Evolutionary conservation across 1,140 invertebrate genomes (phyloP).

Genomic region (Calliphora vicina): DNA sequence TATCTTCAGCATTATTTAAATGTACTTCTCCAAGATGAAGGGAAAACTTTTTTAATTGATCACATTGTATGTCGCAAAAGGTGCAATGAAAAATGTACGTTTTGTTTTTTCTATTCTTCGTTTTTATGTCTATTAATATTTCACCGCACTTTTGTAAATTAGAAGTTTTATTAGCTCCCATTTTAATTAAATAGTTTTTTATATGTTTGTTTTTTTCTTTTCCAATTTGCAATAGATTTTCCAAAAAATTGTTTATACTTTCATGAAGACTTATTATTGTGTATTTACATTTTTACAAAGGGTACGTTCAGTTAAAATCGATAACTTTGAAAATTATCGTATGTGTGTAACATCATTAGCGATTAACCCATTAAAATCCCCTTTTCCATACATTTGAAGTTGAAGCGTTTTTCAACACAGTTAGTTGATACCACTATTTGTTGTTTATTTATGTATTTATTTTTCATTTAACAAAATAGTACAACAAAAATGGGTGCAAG

Average conservation of each 20-base stretch:
- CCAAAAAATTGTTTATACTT: neutral
- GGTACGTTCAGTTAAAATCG: neutral
- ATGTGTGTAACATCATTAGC: no score
- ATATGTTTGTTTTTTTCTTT: neutral
- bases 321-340: no score
- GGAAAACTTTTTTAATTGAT: neutral
- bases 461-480: no score
- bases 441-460: no score
- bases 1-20: neutral
- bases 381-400: no score
- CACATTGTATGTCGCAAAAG: neutral
- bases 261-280: neutral
- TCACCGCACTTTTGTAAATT: neutral
- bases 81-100: neutral
- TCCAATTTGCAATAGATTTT: neutral
- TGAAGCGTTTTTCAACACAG: no score
- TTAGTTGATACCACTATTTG: no score
- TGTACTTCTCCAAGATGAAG: neutral
- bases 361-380: no score
- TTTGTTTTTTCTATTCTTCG: neutral
- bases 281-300: neutral
- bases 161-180: neutral
- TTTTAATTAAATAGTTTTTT: neutral
- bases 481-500: no score
- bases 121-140: conserved; percentile 3